These are phyloP conservation scores for Andrena minutula DNA, from an alignment of 2,888 invertebrate genomes.

Conservation along the genomic window DNA sequence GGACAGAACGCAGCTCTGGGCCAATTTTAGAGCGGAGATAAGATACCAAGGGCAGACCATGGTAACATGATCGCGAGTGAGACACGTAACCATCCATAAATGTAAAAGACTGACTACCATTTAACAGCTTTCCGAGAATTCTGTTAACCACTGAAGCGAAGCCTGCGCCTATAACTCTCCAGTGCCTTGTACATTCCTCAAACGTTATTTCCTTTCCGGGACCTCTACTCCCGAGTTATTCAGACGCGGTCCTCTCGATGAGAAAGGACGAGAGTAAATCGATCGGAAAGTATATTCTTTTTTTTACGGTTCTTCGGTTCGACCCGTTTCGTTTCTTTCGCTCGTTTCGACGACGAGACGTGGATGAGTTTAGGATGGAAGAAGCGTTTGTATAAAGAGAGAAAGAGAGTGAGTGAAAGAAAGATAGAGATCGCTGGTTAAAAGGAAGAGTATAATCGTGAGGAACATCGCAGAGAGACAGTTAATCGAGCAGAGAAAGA, in stretches of 20 bases:
- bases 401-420: neutral
- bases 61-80: no score
- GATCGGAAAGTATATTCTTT: slow-evolving; percentile 17
- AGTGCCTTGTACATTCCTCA: no score
- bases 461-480: slow-evolving; percentile 35
- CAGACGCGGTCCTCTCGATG: neutral
- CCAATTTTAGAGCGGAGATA: no score
- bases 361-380: slow-evolving; percentile 34
- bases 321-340: slow-evolving; percentile 36
- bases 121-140: no score
- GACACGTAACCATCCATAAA: no score
- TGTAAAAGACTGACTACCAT: no score
- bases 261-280: neutral
- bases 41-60: no score
- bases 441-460: slow-evolving; percentile 8
- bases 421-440: neutral
- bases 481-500: slow-evolving; percentile 19
- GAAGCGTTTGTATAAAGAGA: slow-evolving; percentile 2
- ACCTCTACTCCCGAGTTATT: neutral
- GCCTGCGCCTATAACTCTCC: no score
- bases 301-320: slow-evolving; percentile 12
- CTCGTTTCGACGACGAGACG: slow-evolving; percentile 43
- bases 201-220: slow-evolving; percentile 1
- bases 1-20: no score
- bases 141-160: no score